Percentiles rank a stretch among this genome's conserved stretches.
These are phyloP conservation scores for Rhodeus uyekii DNA, from an alignment of 2,797 vertebrate genomes.

Conservation along the genomic window DNA sequence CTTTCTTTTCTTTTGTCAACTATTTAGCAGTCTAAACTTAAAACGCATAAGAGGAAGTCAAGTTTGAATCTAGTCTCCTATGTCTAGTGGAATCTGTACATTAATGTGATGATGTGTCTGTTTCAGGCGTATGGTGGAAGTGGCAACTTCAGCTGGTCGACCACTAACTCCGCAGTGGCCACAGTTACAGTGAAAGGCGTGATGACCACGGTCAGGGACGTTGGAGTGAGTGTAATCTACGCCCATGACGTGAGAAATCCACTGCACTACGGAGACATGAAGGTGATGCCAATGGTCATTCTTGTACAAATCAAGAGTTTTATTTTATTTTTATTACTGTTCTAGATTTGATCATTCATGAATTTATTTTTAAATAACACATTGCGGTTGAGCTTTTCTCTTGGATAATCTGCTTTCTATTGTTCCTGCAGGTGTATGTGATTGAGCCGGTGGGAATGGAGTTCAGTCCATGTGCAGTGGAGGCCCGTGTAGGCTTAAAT, in stretches of 20 bases:
- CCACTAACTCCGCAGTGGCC: conserved; percentile 85
- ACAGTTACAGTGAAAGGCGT: conserved; percentile 91
- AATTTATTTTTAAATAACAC: background rate
- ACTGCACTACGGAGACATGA: conserved; percentile 91
- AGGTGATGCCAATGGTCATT: conserved; percentile 70
- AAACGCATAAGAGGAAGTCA: background rate
- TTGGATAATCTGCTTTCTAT: background rate
- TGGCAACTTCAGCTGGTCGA: conserved; percentile 94
- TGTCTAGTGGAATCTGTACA: background rate
- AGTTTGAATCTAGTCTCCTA: background rate
- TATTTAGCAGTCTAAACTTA: background rate
- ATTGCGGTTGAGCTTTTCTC: background rate
- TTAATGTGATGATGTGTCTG: background rate
- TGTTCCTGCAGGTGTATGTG: conserved; percentile 82
- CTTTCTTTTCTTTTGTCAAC: background rate
- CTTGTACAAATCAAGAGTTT: too few species aligned
- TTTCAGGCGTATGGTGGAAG: conserved; percentile 90
- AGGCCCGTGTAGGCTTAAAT: conserved; percentile 79
- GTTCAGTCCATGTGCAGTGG: conserved; percentile 86
- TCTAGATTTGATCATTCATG: background rate
- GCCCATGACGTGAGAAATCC: conserved; percentile 88
- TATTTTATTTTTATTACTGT: background rate
- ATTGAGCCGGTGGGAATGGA: conserved; percentile 92
- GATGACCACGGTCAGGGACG: conserved; percentile 88
- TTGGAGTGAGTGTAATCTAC: conserved; percentile 84